Conservation (phyloP, 2,113 vertebrate genomes). For the Triplophysa siluroides region DNA sequence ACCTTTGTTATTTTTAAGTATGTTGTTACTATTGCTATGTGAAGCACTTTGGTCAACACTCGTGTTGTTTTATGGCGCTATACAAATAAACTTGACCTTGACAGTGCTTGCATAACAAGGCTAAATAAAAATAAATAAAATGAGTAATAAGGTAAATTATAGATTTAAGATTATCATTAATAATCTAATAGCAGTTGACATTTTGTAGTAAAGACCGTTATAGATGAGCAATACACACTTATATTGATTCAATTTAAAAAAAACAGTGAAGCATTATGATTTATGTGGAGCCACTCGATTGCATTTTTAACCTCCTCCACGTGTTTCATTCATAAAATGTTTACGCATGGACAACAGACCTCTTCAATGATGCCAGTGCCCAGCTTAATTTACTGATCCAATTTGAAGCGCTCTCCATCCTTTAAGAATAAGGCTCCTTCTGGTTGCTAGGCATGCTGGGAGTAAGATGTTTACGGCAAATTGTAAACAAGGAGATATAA, state of each 20-base stretch:
- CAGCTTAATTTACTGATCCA: conserved; percentile 66
- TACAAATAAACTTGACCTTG: too few species aligned
- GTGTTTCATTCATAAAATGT: conserved; percentile 21
- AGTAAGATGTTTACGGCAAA: conserved; percentile 60
- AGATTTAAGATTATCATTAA: too few species aligned
- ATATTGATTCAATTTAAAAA: too few species aligned
- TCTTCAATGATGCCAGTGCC: conserved; percentile 6
- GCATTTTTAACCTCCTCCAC: not conserved
- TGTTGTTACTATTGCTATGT: too few species aligned
- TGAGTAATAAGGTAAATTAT: too few species aligned
- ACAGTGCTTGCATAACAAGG: too few species aligned
- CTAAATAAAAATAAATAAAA: too few species aligned
- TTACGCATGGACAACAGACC: not conserved
- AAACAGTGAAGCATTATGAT: not conserved
- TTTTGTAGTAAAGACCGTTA: too few species aligned
- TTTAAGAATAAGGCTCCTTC: conserved; percentile 61
- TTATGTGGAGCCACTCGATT: not conserved
- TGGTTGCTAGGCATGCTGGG: conserved; percentile 61
- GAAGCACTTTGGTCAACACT: too few species aligned
- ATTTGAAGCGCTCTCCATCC: conserved; percentile 67
- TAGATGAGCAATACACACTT: not conserved
- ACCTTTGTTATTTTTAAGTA: too few species aligned
- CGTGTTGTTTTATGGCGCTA: too few species aligned
- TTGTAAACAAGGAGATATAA: conserved; percentile 68
- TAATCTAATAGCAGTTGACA: too few species aligned